Evolutionary conservation across 2,113 vertebrate genomes (phyloP).

Genomic region (Castor canadensis): DNA sequence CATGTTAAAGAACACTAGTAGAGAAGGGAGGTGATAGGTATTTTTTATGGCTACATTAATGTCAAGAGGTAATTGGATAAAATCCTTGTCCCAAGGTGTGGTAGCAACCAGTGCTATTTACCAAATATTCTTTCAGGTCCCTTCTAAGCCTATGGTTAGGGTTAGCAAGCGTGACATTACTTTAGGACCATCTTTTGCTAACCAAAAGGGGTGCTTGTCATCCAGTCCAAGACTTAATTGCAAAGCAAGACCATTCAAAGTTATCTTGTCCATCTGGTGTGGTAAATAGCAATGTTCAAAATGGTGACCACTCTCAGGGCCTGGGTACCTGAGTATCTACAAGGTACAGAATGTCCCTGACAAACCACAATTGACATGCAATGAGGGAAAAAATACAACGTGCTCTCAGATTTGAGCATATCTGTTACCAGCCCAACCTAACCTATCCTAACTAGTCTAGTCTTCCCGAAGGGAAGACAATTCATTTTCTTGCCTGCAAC

Average conservation of each 20-base stretch:
- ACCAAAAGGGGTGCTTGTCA: neutral
- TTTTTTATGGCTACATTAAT: neutral
- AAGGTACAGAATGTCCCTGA: neutral
- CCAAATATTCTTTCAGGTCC: neutral
- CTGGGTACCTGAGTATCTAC: neutral
- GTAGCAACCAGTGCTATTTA: neutral
- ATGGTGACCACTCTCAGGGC: neutral
- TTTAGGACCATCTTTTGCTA: neutral
- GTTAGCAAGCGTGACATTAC: neutral
- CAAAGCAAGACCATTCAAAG: constrained; percentile 16
- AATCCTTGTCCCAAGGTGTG: neutral
- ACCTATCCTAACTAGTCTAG: neutral
- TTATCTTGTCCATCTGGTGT: neutral
- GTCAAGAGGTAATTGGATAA: neutral
- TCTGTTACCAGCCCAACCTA: neutral
- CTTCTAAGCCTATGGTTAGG: neutral
- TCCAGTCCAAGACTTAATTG: neutral
- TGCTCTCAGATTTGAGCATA: neutral
- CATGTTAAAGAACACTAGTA: neutral
- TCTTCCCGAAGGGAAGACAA: neutral
- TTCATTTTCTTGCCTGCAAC: neutral
- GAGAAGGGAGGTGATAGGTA: neutral
- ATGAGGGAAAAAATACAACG: neutral
- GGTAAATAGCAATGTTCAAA: neutral
- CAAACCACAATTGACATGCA: neutral